phyloP scores from a whole-genome alignment of 2,888 invertebrate genomes.

The Aradus depressus region DNA sequence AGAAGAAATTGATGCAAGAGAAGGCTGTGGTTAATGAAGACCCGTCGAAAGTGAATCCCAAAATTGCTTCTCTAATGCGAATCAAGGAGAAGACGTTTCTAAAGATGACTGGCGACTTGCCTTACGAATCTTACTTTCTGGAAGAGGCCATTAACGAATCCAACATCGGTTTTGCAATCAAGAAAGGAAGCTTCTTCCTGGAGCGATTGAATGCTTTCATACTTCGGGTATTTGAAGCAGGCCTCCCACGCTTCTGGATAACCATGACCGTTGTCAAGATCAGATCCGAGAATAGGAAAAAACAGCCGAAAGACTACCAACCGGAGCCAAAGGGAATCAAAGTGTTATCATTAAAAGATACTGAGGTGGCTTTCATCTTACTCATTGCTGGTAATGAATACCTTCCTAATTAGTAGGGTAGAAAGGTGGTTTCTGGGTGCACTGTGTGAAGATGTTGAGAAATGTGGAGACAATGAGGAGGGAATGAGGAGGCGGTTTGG shows the following conservation, averaged over 20 bases:
- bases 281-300: too few relatives aligned
- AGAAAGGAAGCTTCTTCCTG: neutral
- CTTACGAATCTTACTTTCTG: neutral
- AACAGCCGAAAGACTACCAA: too few relatives aligned
- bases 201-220: slow-evolving; percentile 1
- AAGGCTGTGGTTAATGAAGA: neutral
- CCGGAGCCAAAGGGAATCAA: neutral
- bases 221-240: slow-evolving; percentile 5
- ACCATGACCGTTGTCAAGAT: neutral
- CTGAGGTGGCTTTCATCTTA: slow-evolving; percentile 5
- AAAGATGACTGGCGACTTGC: neutral
- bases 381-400: slow-evolving; percentile 4
- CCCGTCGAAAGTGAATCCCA: neutral
- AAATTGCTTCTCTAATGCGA: neutral
- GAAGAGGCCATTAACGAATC: neutral
- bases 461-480: too few relatives aligned
- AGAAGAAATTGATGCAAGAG: too few relatives aligned
- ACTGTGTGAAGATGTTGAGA: too few relatives aligned
- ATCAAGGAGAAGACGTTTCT: neutral
- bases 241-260: neutral
- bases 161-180: neutral
- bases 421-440: too few relatives aligned
- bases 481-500: too few relatives aligned
- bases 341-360: neutral
- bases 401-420: too few relatives aligned